Evolutionary conservation across 1,140 invertebrate genomes (phyloP), one percentile per base, ranked within the genome.

Genomic region (Trichonephila inaurata): DNA sequence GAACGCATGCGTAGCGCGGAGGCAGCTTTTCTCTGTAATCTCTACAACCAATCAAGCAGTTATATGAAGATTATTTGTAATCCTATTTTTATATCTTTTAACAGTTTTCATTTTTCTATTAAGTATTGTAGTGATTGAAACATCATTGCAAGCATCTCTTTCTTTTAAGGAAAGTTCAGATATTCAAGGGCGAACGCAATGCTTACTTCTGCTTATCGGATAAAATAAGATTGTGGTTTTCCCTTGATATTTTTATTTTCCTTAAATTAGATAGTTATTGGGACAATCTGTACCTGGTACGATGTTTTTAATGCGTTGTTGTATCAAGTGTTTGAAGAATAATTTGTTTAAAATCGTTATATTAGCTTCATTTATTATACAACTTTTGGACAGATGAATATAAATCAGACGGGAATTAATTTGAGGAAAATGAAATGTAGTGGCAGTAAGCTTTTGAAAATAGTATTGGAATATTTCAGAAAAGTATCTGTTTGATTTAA

Each of bases 201-300:
- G 18, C 28, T 77, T 77, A 77, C 72, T 77, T 77, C 28, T 40
- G 24, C 16, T 77, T 33, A 40, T 14, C 33, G 72, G 33, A 40
- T 40, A 24, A 77, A 16, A 69, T 33, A 18, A 12, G 72, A 77
- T 77, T 77, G 72, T 19, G 72, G 72, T 77, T 77, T 77, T 77
- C 72, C 72, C 72, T 77, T 77, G 72, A 77, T 33, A 77, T 40
- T 28, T 40, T 77, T 0, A 40, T 77, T 77, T 77, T 77, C 72
- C 72, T 77, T 33, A 77, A 77, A 77, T 33, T 40, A 24, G 66
- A 28, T 24, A 28, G 28, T 12, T 51, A 51, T 51, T 40, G 72
- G 28, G 72, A 40, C 28, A 77, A 7, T 40, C 24, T 6, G 28
- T 33, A 28, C 28, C 72, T 77, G 2, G 72, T 40, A 77, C 14